These are phyloP conservation scores for Cinara cedri DNA, from an alignment of 2,888 invertebrate genomes.

Conservation along the genomic window DNA sequence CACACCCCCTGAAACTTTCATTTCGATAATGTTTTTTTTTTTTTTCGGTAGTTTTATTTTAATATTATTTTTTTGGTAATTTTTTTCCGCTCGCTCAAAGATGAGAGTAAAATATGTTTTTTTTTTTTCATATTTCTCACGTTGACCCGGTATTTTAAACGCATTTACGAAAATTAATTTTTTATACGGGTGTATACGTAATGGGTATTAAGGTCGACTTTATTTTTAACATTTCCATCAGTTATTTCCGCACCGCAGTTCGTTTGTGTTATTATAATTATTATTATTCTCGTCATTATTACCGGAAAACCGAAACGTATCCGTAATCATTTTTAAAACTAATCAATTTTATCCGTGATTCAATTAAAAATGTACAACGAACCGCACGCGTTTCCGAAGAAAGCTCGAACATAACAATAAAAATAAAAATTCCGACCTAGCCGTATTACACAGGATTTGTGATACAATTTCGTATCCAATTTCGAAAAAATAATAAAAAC, in stretches of 20 bases:
- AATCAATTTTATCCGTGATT: background rate
- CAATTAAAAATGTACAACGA: background rate
- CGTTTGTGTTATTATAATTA: background rate
- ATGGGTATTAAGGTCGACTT: background rate
- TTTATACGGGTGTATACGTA: no score
- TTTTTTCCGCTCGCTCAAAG: no score
- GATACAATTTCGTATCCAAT: background rate
- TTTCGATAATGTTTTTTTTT: background rate
- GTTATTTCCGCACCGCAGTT: no score
- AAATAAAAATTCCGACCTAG: background rate
- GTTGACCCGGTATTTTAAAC: no score
- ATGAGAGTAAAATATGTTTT: no score
- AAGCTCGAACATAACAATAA: background rate
- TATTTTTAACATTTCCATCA: background rate
- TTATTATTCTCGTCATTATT: no score
- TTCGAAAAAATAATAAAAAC: slow-evolving; percentile 1
- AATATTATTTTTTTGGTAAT: background rate
- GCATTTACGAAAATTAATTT: no score
- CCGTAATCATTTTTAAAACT: background rate
- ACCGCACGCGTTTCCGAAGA: background rate
- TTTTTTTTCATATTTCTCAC: no score
- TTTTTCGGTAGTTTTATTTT: background rate
- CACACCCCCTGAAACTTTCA: background rate
- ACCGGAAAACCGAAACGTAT: background rate
- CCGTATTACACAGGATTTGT: background rate